phyloP scores from a whole-genome alignment of 2,888 invertebrate species.

The Siphlonurus alternatus region DNA sequence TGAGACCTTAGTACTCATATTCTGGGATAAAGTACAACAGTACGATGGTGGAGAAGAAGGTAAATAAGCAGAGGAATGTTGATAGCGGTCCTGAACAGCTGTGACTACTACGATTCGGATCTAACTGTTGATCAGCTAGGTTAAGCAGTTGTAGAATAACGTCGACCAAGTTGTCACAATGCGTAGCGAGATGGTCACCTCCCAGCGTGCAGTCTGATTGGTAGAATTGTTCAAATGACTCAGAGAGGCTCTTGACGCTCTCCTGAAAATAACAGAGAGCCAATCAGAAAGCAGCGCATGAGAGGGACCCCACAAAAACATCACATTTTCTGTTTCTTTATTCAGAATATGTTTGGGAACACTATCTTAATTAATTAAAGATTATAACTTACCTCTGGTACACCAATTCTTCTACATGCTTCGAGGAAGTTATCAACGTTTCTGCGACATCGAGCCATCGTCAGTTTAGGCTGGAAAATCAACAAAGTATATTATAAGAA shows the following conservation, averaged over 20 bases:
- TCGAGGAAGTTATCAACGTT: constrained; percentile 94
- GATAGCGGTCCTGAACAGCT: too few species aligned
- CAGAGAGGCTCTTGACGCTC: neutral
- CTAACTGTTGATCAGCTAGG: neutral
- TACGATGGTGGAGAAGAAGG: neutral
- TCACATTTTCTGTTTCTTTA: neutral
- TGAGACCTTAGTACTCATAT: too few species aligned
- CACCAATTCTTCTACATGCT: constrained; percentile 84
- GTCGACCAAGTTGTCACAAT: neutral
- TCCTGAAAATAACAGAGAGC: too few species aligned
- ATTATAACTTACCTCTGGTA: constrained; percentile 64
- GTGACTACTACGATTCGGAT: neutral
- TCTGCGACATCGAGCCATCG: constrained; percentile 84
- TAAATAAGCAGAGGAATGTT: neutral
- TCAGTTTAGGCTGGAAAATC: constrained; percentile 67
- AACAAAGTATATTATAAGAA: constrained; percentile 8
- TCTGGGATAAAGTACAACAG: neutral
- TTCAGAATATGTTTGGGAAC: neutral
- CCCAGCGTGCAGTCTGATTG: neutral
- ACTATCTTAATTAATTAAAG: neutral
- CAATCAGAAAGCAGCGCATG: too few species aligned
- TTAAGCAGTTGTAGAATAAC: neutral
- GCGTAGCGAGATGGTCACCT: neutral
- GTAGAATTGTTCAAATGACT: neutral
- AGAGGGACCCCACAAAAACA: too few species aligned